Evolutionary conservation across 2,113 vertebrate species (phyloP).

Genomic region (Coptodon bakossiorum): DNA sequence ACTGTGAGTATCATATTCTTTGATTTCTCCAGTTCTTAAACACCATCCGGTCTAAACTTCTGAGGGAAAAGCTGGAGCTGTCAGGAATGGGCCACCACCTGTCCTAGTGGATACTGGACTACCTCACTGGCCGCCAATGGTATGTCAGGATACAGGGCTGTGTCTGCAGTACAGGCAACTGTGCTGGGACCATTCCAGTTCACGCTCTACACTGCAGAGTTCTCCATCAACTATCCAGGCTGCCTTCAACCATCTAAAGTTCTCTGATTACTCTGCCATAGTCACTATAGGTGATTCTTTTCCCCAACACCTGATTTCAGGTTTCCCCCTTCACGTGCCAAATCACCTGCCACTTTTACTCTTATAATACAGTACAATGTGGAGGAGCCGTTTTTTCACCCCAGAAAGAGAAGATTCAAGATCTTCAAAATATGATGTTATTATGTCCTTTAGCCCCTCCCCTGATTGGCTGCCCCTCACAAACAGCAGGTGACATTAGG

Average conservation of each 20-base stretch:
- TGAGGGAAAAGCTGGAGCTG: background rate
- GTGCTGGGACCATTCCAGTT: background rate
- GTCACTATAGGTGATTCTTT: background rate
- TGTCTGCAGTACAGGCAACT: background rate
- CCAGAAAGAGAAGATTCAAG: background rate
- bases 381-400: background rate
- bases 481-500: background rate
- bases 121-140: background rate
- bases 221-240: background rate
- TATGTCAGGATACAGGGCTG: background rate
- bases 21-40: background rate
- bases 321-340: background rate
- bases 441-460: background rate
- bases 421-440: background rate
- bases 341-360: background rate
- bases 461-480: background rate
- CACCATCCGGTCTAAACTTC: background rate
- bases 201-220: background rate
- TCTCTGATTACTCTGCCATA: background rate
- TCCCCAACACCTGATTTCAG: background rate
- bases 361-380: background rate
- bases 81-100: background rate
- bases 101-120: background rate
- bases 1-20: background rate
- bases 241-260: background rate